These are phyloP conservation scores for Zophobas morio DNA, from an alignment of 1,140 invertebrate genomes.

Conservation along the genomic window DNA sequence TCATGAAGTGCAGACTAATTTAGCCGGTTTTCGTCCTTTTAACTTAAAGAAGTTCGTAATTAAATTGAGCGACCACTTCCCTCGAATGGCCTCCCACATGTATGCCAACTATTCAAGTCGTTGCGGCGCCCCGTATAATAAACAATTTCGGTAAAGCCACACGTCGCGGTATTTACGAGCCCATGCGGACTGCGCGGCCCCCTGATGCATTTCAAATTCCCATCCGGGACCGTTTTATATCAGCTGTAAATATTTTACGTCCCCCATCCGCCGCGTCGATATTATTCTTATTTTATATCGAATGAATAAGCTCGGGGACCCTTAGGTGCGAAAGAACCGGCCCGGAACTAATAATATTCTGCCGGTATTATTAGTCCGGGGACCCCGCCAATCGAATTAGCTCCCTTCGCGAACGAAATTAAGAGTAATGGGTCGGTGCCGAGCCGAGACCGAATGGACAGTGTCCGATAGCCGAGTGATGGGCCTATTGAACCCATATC, in stretches of 20 bases:
- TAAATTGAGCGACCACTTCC: too few species aligned
- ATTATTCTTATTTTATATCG: conserved; percentile 33
- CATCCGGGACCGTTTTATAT: conserved; percentile 21
- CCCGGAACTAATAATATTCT: neutral
- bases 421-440: neutral
- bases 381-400: neutral
- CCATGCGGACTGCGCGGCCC: neutral
- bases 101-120: too few species aligned
- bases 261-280: neutral
- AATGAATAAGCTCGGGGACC: neutral
- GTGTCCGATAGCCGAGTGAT: conserved; percentile 18
- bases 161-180: conserved; percentile 10
- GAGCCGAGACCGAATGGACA: neutral
- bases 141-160: neutral
- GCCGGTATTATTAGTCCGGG: neutral
- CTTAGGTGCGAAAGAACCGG: neutral
- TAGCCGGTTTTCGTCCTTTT: too few species aligned
- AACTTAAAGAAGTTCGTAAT: too few species aligned
- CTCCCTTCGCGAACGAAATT: conserved; percentile 1
- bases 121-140: neutral
- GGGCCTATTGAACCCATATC: neutral
- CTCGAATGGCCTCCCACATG: too few species aligned
- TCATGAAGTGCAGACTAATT: neutral
- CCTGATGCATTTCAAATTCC: conserved; percentile 21
- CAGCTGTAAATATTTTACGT: conserved; percentile 31